Evolutionary conservation across 2,113 vertebrate species (phyloP).

Genomic region (Neotragus pygmaeus): DNA sequence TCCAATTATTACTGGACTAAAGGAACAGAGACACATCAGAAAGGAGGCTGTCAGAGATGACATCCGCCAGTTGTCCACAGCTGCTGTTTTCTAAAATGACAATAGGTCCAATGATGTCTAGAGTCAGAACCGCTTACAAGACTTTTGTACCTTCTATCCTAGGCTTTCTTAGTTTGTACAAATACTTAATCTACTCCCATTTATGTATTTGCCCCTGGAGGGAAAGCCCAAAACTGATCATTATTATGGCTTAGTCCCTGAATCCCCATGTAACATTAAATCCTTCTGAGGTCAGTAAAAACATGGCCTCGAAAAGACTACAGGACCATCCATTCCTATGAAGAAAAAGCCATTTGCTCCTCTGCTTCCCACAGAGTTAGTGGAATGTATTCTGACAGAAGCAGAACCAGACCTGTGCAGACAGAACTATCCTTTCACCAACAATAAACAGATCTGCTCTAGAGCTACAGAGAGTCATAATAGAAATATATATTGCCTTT

Average conservation of each 20-base stretch:
- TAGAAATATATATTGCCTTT: slow-evolving; percentile 81
- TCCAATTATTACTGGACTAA: background rate
- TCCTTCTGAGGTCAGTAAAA: slow-evolving; percentile 2
- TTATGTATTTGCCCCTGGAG: background rate
- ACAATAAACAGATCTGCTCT: slow-evolving; percentile 75
- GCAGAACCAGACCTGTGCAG: slow-evolving; percentile 70
- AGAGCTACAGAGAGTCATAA: slow-evolving; percentile 81
- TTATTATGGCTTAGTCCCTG: background rate
- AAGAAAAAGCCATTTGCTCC: slow-evolving; percentile 70
- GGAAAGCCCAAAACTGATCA: background rate
- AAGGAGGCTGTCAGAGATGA: background rate
- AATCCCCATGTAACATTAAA: slow-evolving; percentile 1
- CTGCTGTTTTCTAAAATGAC: background rate
- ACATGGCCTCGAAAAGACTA: background rate
- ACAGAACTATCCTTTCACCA: slow-evolving; percentile 66
- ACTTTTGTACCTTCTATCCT: background rate
- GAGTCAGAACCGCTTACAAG: background rate
- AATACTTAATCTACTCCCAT: background rate
- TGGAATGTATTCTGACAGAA: slow-evolving; percentile 70
- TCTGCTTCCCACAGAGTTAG: slow-evolving; percentile 56
- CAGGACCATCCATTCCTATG: background rate
- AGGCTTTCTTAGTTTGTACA: background rate
- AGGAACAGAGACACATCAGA: background rate
- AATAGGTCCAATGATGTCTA: background rate
- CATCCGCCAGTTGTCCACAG: background rate